These are phyloP conservation scores for Ornithoptera priamus DNA, from an alignment of 2,888 invertebrate species.

Conservation along the genomic window DNA sequence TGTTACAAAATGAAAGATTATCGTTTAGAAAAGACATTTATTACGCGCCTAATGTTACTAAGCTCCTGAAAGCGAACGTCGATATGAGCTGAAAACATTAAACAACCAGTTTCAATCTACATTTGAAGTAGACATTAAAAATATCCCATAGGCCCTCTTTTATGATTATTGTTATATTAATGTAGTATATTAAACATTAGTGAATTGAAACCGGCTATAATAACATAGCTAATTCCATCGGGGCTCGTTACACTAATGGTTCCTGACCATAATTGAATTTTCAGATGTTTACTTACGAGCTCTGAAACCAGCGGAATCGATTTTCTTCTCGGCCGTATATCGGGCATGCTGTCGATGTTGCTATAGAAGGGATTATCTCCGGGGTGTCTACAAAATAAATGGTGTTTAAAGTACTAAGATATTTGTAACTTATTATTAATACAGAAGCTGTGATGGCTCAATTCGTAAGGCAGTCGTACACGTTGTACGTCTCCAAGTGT, in stretches of 20 bases:
- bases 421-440: not conserved
- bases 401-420: slow-evolving; percentile 37
- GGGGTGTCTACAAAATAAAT: slow-evolving; percentile 83
- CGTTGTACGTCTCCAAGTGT: too few relatives aligned
- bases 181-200: slow-evolving; percentile 2
- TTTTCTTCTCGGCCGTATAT: slow-evolving; percentile 97
- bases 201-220: slow-evolving; percentile 66
- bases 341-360: slow-evolving; percentile 99
- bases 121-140: slow-evolving; percentile 38
- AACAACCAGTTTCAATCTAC: slow-evolving; percentile 72
- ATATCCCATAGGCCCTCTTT: slow-evolving; percentile 6
- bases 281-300: slow-evolving; percentile 88
- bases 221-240: slow-evolving; percentile 60
- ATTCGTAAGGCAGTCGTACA: too few relatives aligned
- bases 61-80: slow-evolving; percentile 76
- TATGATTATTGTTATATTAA: slow-evolving; percentile 11
- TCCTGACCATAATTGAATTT: slow-evolving; percentile 34
- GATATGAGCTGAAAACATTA: slow-evolving; percentile 74
- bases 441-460: too few relatives aligned
- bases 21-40: slow-evolving; percentile 75
- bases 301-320: slow-evolving; percentile 99
- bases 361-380: slow-evolving; percentile 99
- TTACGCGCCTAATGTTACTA: slow-evolving; percentile 79
- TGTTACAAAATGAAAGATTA: slow-evolving; percentile 58
- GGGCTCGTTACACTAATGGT: slow-evolving; percentile 33